These are phyloP conservation scores for Hirudinaria manillensis DNA, from an alignment of 2,888 invertebrate genomes.

Conservation along the genomic window DNA sequence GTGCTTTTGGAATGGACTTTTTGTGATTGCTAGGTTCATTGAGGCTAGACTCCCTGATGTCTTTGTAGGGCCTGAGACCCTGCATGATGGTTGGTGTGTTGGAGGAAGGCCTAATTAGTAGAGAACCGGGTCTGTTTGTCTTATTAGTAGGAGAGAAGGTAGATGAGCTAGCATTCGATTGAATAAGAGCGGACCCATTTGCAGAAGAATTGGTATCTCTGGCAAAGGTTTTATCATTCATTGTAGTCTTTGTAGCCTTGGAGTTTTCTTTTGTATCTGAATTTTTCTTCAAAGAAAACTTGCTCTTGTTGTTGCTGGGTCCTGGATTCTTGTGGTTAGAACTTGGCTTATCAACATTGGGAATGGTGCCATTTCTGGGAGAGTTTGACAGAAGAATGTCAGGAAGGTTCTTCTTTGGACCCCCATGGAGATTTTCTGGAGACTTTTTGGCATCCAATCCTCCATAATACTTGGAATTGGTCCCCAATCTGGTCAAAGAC, in stretches of 20 bases:
- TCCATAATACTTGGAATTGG: background rate
- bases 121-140: conserved; percentile 18
- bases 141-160: background rate
- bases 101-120: conserved; percentile 12
- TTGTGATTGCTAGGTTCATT: background rate
- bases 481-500: conserved; percentile 2
- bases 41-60: background rate
- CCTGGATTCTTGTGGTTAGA: background rate
- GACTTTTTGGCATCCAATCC: background rate
- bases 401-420: background rate
- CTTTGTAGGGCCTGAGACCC: conserved; percentile 11
- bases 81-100: background rate
- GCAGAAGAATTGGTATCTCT: background rate
- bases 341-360: background rate
- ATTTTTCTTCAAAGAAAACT: background rate
- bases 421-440: background rate
- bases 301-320: background rate
- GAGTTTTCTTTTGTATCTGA: no score
- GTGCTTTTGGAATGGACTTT: background rate
- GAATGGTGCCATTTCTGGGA: background rate
- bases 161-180: background rate
- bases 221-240: background rate
- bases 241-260: no score
- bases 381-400: conserved; percentile 15
- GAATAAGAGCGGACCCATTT: background rate